Conservation (phyloP, 2,888 invertebrate species). For the Spisula solida region DNA sequence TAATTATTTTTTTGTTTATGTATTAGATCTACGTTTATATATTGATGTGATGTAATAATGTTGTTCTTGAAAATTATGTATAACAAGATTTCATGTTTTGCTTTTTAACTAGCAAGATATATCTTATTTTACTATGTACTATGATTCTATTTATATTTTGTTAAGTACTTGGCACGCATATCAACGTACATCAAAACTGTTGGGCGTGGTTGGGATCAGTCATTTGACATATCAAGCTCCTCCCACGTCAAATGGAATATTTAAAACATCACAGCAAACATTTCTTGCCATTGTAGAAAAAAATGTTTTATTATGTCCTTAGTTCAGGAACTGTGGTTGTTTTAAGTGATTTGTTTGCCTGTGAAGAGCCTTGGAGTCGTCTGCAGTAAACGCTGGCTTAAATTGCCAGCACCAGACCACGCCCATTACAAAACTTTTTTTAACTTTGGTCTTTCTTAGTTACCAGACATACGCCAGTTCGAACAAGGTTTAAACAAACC, state of each 20-base stretch:
- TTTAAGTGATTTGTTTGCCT: background rate
- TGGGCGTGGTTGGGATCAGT: background rate
- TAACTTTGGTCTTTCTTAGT: background rate
- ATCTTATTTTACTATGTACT: background rate
- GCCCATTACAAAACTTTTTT: background rate
- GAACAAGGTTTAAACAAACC: slow-evolving; percentile 33
- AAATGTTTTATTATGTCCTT: background rate
- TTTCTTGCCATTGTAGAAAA: slow-evolving; percentile 1
- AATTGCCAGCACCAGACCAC: background rate
- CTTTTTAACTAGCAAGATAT: background rate
- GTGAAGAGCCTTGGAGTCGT: background rate
- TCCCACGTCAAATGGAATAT: background rate
- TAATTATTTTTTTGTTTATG: too few relatives aligned
- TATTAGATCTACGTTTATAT: background rate
- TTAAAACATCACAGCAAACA: background rate
- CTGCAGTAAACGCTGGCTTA: background rate
- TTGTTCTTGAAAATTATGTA: background rate
- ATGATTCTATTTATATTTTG: background rate
- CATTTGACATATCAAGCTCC: background rate
- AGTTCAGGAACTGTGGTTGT: slow-evolving; percentile 9
- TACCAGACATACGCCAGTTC: slow-evolving; percentile 24
- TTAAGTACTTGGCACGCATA: slow-evolving; percentile 23
- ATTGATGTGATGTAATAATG: background rate
- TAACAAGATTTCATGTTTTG: background rate
- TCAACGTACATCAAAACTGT: slow-evolving; percentile 6